A percentile compares a stretch with the other conserved stretches of the same genome.
These are phyloP conservation scores for Cantharis rustica DNA, from an alignment of 2,888 invertebrate genomes.

Conservation along the genomic window DNA sequence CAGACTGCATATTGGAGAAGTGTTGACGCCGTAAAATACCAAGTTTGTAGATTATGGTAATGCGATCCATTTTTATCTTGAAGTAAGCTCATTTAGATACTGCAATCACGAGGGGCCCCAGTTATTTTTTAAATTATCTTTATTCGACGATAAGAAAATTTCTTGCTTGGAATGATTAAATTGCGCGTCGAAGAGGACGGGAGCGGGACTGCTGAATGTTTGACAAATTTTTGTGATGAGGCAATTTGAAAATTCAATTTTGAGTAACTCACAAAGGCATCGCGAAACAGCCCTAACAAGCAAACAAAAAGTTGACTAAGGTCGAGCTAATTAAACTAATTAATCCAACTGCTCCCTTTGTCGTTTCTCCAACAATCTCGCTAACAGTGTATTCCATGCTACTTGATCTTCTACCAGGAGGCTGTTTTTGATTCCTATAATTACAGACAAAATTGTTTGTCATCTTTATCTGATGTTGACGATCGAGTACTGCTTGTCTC, in stretches of 20 bases:
- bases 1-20: not conserved
- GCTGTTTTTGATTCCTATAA: conserved; percentile 56
- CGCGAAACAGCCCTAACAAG: conserved; percentile 23
- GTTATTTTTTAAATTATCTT: not conserved
- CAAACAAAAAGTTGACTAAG: conserved; percentile 37
- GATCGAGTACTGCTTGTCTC: conserved; percentile 42
- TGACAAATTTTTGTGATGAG: not conserved
- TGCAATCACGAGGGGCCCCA: not conserved
- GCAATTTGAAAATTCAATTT: not conserved
- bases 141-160: not conserved
- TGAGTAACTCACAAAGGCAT: conserved; percentile 4
- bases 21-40: not conserved
- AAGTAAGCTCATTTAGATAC: not conserved
- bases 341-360: conserved; percentile 52
- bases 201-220: not conserved
- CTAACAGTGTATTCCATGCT: conserved; percentile 53
- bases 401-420: conserved; percentile 55
- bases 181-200: not conserved
- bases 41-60: not conserved
- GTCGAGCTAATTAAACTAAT: conserved; percentile 52
- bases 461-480: conserved; percentile 41
- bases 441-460: conserved; percentile 45
- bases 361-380: conserved; percentile 49
- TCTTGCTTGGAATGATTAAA: not conserved
- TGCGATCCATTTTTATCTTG: not conserved